phyloP scores from a whole-genome alignment of 2,888 invertebrate species.

The Aspidapion aeneum region DNA sequence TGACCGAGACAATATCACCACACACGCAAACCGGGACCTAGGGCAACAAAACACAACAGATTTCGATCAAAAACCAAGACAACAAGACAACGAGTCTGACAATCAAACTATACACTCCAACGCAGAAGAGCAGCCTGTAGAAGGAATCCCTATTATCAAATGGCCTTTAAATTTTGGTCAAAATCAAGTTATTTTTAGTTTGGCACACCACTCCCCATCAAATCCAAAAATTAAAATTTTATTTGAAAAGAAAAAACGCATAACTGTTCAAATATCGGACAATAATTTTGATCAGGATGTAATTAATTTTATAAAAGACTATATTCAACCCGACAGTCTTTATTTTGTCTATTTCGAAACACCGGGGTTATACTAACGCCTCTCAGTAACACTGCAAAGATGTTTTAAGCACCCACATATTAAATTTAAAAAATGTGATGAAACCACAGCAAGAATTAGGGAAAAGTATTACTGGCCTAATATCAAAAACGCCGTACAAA shows the following conservation, averaged over 20 bases:
- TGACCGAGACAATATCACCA: no score
- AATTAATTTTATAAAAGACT: no score
- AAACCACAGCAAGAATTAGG: neutral
- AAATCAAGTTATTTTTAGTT: conserved; percentile 21
- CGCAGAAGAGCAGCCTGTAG: conserved; percentile 12
- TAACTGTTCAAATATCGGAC: no score
- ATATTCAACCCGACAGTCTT: no score
- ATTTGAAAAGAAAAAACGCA: conserved; percentile 14
- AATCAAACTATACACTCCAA: conserved; percentile 19
- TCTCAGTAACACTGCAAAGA: conserved; percentile 4
- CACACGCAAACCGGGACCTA: no score
- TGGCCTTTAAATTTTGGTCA: conserved; percentile 20
- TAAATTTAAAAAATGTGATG: conserved; percentile 7
- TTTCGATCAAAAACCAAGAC: no score
- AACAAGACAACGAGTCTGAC: no score
- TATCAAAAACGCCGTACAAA: conserved; percentile 13
- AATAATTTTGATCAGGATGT: conserved; percentile 12
- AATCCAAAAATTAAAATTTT: conserved; percentile 16
- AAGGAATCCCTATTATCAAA: conserved; percentile 14
- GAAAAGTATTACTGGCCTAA: conserved; percentile 20
- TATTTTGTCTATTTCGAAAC: no score
- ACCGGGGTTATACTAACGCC: neutral
- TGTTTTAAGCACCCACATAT: conserved; percentile 10
- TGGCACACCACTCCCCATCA: conserved; percentile 17
- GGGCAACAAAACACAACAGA: no score